Percentiles rank a stretch among this genome's conserved stretches.
Evolutionary conservation across 92 coral and sea anemone genomes (phyloP).

Genomic region (Palythoa grandiflora): DNA sequence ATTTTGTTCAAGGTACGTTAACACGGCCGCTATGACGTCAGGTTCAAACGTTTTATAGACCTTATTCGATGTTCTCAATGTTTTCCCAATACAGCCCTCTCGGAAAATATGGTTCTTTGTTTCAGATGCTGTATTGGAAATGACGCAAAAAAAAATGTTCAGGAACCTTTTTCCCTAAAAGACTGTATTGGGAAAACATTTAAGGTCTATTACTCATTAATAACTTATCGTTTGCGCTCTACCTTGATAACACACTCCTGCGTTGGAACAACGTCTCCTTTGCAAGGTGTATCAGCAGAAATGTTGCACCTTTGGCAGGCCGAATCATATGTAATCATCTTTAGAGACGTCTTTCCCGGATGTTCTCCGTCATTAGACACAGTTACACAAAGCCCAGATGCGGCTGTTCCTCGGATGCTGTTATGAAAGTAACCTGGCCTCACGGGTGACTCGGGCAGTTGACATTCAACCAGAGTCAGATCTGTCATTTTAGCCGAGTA

Average conservation of each 20-base stretch:
- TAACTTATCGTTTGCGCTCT: background rate
- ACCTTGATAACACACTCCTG: slow-evolving; percentile 29
- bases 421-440: slow-evolving; percentile 33
- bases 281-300: slow-evolving; percentile 14
- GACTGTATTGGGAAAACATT: too few species aligned
- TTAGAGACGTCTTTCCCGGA: slow-evolving; percentile 30
- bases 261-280: slow-evolving; percentile 1
- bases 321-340: slow-evolving; percentile 41
- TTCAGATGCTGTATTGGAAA: too few species aligned
- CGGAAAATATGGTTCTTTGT: too few species aligned
- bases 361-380: slow-evolving; percentile 25
- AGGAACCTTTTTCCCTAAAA: too few species aligned
- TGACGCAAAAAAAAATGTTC: too few species aligned
- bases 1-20: too few species aligned
- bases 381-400: background rate
- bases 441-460: slow-evolving; percentile 34
- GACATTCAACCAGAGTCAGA: background rate
- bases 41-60: too few species aligned
- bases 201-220: background rate
- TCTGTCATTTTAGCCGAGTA: too few species aligned
- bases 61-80: too few species aligned
- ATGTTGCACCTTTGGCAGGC: slow-evolving; percentile 39
- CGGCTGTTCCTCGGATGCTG: slow-evolving; percentile 18
- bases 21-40: too few species aligned
- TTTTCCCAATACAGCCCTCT: too few species aligned